phyloP scores from a whole-genome alignment of 2,797 vertebrate species.

The Saxicola maurus region DNA sequence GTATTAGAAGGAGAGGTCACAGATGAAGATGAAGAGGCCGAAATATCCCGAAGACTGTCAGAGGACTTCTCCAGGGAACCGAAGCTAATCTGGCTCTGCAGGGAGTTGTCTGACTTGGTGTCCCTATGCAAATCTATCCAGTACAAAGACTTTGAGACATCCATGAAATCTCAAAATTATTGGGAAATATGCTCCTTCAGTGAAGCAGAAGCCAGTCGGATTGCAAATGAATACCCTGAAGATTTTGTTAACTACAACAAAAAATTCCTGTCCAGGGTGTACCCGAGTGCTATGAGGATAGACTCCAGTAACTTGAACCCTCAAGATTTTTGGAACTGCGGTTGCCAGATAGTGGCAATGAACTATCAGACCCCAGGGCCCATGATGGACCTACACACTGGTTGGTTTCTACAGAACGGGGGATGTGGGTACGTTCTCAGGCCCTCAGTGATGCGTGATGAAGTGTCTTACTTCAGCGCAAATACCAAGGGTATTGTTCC shows the following conservation, averaged over 20 bases:
- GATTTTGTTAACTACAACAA: conserved; percentile 97
- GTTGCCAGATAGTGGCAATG: conserved; percentile 94
- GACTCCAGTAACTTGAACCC: conserved; percentile 97
- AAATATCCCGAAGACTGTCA: conserved; percentile 75
- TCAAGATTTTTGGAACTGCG: conserved; percentile 96
- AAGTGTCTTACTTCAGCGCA: conserved; percentile 95
- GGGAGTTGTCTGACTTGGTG: conserved; percentile 89
- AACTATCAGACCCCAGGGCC: conserved; percentile 96
- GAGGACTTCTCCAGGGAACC: conserved; percentile 78
- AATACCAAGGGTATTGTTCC: conserved; percentile 95
- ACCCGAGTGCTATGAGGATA: conserved; percentile 90
- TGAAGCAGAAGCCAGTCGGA: conserved; percentile 88
- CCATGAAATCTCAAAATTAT: conserved; percentile 76
- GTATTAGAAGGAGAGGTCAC: conserved; percentile 91
- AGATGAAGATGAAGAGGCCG: conserved; percentile 93
- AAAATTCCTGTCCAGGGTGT: conserved; percentile 87
- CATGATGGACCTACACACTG: conserved; percentile 94
- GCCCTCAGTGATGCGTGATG: conserved; percentile 91
- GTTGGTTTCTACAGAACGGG: conserved; percentile 93
- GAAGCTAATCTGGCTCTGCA: conserved; percentile 84
- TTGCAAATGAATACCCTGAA: conserved; percentile 91
- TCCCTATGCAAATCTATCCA: conserved; percentile 77
- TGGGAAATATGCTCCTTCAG: conserved; percentile 94
- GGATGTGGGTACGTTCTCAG: conserved; percentile 92
- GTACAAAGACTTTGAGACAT: conserved; percentile 73